Evolutionary conservation across 2,888 invertebrate species (phyloP).

Genomic region (Idaea aversata): DNA sequence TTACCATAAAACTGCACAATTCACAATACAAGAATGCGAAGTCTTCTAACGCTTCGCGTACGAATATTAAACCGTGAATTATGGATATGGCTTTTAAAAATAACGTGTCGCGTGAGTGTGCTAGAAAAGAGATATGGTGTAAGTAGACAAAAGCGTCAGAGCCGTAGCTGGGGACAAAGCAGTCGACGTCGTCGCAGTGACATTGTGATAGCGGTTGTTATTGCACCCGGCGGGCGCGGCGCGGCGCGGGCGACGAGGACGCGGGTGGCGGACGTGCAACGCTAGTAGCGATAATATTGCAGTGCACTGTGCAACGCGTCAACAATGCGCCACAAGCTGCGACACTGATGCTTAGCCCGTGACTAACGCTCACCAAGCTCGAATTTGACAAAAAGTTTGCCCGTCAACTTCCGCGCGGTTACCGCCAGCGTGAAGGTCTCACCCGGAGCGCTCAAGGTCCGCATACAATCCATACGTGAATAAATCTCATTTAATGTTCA

Average conservation of each 20-base stretch:
- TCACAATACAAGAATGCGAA: slow-evolving; percentile 40
- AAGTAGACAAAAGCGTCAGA: slow-evolving; percentile 49
- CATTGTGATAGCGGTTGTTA: slow-evolving; percentile 74
- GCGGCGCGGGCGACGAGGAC: slow-evolving; percentile 6
- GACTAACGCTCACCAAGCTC: slow-evolving; percentile 75
- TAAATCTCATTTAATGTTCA: slow-evolving; percentile 70
- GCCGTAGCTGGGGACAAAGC: slow-evolving; percentile 55
- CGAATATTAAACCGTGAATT: slow-evolving; percentile 41
- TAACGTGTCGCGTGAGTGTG: slow-evolving; percentile 41
- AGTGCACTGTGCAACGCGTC: slow-evolving; percentile 59
- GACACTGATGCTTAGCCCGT: slow-evolving; percentile 61
- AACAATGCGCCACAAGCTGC: slow-evolving; percentile 60
- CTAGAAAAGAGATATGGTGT: slow-evolving; percentile 42
- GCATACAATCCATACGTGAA: slow-evolving; percentile 75
- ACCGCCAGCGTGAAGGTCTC: slow-evolving; percentile 78
- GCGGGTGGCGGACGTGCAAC: slow-evolving; percentile 15
- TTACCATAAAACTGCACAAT: slow-evolving; percentile 44
- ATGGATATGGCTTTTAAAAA: slow-evolving; percentile 43
- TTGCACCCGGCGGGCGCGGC: slow-evolving; percentile 49
- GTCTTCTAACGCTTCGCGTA: slow-evolving; percentile 45
- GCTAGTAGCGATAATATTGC: slow-evolving; percentile 52
- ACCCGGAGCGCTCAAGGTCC: slow-evolving; percentile 75
- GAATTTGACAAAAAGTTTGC: slow-evolving; percentile 75
- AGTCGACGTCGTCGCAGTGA: slow-evolving; percentile 67
- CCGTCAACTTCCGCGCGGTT: slow-evolving; percentile 79